Percentiles rank a stretch among this genome's conserved stretches.
Evolutionary conservation across 1,140 invertebrate genomes (phyloP).

Genomic region (Melipona quadrifasciata): DNA sequence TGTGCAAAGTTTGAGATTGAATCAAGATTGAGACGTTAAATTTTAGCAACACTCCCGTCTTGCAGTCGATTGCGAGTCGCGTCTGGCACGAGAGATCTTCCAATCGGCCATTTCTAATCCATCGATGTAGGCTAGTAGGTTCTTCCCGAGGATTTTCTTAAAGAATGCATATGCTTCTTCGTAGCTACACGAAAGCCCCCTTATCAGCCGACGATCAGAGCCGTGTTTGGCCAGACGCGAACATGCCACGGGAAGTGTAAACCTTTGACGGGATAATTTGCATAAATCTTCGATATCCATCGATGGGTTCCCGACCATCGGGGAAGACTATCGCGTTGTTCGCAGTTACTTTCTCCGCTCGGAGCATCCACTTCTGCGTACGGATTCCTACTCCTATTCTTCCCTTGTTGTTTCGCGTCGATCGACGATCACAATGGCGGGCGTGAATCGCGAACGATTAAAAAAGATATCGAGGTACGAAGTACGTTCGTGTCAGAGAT

Average conservation of each 20-base stretch:
- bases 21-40: too few species aligned
- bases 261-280: conserved; percentile 25
- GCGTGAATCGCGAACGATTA: conserved; percentile 33
- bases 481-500: conserved; percentile 13
- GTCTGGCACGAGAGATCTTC: neutral
- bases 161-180: neutral
- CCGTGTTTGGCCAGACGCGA: neutral
- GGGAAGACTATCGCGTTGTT: conserved; percentile 71
- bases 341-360: conserved; percentile 69
- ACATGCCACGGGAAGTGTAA: neutral
- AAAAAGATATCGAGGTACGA: conserved; percentile 9
- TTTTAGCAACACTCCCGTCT: too few species aligned
- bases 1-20: too few species aligned
- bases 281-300: conserved; percentile 34
- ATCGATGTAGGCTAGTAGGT: neutral
- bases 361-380: conserved; percentile 63
- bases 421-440: conserved; percentile 27
- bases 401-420: neutral
- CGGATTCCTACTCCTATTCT: neutral
- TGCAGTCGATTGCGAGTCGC: neutral
- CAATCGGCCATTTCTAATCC: neutral
- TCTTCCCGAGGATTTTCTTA: neutral
- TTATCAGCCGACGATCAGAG: neutral
- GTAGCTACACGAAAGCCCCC: too few species aligned
- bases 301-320: neutral